Evolutionary conservation across 2,113 vertebrate species (phyloP), one percentile per base, ranked within the genome.

Genomic region (Mellivora capensis): DNA sequence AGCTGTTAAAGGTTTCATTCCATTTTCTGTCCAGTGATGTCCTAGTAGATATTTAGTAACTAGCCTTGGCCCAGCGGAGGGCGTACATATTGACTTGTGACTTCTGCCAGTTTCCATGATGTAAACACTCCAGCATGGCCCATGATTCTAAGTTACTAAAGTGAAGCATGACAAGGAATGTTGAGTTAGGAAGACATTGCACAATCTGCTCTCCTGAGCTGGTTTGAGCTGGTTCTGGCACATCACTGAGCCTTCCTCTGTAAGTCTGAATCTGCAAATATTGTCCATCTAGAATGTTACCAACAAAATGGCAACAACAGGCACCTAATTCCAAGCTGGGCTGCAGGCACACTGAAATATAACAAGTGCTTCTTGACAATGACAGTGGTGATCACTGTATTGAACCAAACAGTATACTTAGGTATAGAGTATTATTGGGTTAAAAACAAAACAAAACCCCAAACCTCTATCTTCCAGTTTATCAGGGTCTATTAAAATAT

Each of bases 301-400:
- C 44, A 64, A 59, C 0, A 14, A 49, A 39, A 54, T 0, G 2
- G 18, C 34, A 14, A 47, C 34, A 52, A 23, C 13, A 11, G 2
- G 49, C 0, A 12, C 42, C 5, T 83, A 37, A 6, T 61, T 23
- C 37, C 52, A 8, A 7, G 14, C 29, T 4, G 17, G 0, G 0
- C 20, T 3, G n/a, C 44, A 20, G 0, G 23, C 0, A 15, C 15
- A 3, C 1, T 3, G 72, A 71, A n/a, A 25, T 13, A 0, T 4
- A 6, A 37, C 39, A 39, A 39, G 59, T 14, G 31, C 54, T 64
- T 79, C 80, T 39, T 52, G 25, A 10, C 44, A 39, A 42, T 6
- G 11, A 12, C 14, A 5, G 37, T 34, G 27, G 17, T 2, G 14
- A 74, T 7, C 1, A 11, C 9, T 29, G 21, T 20, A 0, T 7